Evolutionary conservation across 1,140 invertebrate species (phyloP).

Genomic region (Leptinotarsa texana): DNA sequence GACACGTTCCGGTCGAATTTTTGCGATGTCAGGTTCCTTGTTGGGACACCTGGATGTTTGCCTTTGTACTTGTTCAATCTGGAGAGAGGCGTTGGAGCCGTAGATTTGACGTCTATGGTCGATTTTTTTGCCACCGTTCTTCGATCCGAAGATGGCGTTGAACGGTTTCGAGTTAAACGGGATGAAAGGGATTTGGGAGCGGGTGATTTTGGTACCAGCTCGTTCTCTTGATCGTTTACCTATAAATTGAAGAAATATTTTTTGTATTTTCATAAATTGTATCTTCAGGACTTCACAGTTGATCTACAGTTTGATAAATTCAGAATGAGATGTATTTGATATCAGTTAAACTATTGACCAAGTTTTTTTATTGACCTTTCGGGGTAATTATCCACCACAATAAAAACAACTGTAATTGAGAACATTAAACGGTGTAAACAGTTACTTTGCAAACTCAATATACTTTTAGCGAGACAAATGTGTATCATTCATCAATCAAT

Average conservation of each 20-base stretch:
- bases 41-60: background rate
- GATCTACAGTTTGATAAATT: too few relatives aligned
- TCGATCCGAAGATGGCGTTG: background rate
- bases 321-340: too few relatives aligned
- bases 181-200: conserved; percentile 16
- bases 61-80: background rate
- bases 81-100: background rate
- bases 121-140: background rate
- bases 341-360: too few relatives aligned
- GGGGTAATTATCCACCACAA: too few relatives aligned
- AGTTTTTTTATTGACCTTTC: too few relatives aligned
- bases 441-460: too few relatives aligned
- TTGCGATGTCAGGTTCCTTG: background rate
- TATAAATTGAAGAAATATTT: conserved; percentile 20
- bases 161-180: conserved; percentile 28
- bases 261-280: too few relatives aligned
- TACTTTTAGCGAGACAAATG: too few relatives aligned
- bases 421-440: too few relatives aligned
- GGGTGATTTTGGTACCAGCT: conserved; percentile 41
- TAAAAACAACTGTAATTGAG: too few relatives aligned
- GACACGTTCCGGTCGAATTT: conserved; percentile 2
- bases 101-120: conserved; percentile 1
- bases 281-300: too few relatives aligned
- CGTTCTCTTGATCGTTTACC: conserved; percentile 47
- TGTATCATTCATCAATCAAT: too few relatives aligned